These are phyloP conservation scores for Phallusia fumigata DNA, from an alignment of 23 tunicate genomes.

Conservation along the genomic window DNA sequence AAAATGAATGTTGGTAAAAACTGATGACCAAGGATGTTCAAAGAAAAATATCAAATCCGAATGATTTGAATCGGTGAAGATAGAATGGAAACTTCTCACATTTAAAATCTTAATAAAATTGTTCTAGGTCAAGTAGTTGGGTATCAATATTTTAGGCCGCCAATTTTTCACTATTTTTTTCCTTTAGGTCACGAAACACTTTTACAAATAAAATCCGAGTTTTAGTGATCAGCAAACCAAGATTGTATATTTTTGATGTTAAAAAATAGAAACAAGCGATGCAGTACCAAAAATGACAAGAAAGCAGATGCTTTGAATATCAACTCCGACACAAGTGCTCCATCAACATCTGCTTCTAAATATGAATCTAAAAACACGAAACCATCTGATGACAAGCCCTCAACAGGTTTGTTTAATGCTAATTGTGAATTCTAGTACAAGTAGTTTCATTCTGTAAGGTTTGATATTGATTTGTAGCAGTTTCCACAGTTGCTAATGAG, in stretches of 20 bases:
- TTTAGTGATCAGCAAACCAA: too few species aligned
- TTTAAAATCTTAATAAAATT: too few species aligned
- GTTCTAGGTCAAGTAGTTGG: too few species aligned
- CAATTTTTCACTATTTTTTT: background rate
- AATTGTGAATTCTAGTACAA: background rate
- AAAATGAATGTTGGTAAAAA: too few species aligned
- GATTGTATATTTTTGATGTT: too few species aligned
- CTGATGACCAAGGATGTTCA: too few species aligned
- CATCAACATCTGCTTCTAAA: background rate
- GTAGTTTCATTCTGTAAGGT: too few species aligned
- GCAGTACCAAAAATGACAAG: slow-evolving; percentile 4
- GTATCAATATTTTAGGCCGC: too few species aligned
- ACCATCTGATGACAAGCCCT: background rate
- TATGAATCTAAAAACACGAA: background rate
- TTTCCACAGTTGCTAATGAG: background rate
- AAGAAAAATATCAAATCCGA: too few species aligned
- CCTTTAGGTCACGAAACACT: background rate
- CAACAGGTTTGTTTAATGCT: background rate
- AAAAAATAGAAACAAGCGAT: background rate
- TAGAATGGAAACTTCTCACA: too few species aligned
- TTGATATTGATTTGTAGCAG: background rate
- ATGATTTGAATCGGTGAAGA: too few species aligned
- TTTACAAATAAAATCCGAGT: background rate
- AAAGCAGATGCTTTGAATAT: background rate
- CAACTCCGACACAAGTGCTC: background rate